Percentiles rank a stretch among this genome's conserved stretches.
phyloP scores from a whole-genome alignment of 2,113 vertebrate species.

The Columba janthina region DNA sequence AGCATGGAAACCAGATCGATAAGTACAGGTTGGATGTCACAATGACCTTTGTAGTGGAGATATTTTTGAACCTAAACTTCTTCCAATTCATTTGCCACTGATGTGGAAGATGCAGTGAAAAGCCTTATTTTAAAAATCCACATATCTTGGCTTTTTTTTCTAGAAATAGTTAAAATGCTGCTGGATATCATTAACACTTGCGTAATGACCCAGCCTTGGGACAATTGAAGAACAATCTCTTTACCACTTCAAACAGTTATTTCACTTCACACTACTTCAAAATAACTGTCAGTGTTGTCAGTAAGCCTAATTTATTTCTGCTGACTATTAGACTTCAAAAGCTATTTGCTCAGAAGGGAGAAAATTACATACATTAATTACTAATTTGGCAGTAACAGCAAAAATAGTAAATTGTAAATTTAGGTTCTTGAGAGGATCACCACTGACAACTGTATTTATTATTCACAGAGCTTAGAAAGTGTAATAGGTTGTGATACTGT shows the following conservation, averaged over 20 bases:
- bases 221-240: neutral
- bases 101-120: neutral
- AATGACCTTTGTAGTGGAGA: neutral
- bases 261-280: neutral
- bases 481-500: neutral
- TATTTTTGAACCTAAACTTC: neutral
- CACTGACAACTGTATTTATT: neutral
- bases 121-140: neutral
- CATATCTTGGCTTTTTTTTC: neutral
- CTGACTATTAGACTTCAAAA: conserved; percentile 17
- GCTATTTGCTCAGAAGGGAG: neutral
- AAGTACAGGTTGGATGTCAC: neutral
- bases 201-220: neutral
- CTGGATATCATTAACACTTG: neutral
- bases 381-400: neutral
- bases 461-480: neutral
- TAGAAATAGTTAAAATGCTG: neutral
- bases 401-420: neutral
- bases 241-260: neutral
- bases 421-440: neutral
- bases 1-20: neutral
- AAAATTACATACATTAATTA: conserved; percentile 28
- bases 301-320: conserved; percentile 29
- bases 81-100: neutral
- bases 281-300: conserved; percentile 18